Evolutionary conservation across 2,888 invertebrate genomes (phyloP), one percentile per base, ranked within the genome.

Genomic region (Ceraclea dissimilis): DNA sequence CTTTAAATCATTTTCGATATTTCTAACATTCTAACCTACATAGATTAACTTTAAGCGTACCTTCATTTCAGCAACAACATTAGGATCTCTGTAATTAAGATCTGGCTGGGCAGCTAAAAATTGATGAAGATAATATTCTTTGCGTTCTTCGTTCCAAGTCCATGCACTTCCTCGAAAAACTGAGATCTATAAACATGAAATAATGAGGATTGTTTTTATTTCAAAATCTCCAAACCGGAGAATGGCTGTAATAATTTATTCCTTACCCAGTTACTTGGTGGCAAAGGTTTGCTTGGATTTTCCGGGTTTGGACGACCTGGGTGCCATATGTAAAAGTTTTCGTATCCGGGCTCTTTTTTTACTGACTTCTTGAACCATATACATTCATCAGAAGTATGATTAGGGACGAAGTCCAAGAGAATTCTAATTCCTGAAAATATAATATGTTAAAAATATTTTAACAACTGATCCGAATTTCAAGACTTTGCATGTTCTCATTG

Each of bases 281-380:
- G 62, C 8, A 67, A 63, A 0, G 34, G 48, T 44, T 4, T 48
- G 13, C 16, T n/a, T 60, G 61, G 13, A 53, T 66, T 66, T n/a
- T 64, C 64, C 18, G 57, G 18, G 52, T 66, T 70, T 13, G 67
- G 65, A 57, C 67, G 65, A 1, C 78, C 79, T 19, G 81, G 72
- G 51, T 70, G 72, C 88, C 88, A 88, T 0, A 86, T 70, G 65
- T 85, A 88, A 63, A 79, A 87, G 58, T 86, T 79, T 44, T 79
- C 79, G 66, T 81, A 89, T 0, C 78, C 79, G 2, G 75, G 71
- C 48, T 74, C 73, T 4, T 68, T 68, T 0, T 74, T 68, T 0
- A 78, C 70, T 1, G 88, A 88, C 50, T 78, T 73, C 18, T 69
- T 63, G 67, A 92, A 92, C 91, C 91, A 92, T 13, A 79, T 77